Evolutionary conservation across 2,888 invertebrate species (phyloP).

Genomic region (Baronia brevicornis): DNA sequence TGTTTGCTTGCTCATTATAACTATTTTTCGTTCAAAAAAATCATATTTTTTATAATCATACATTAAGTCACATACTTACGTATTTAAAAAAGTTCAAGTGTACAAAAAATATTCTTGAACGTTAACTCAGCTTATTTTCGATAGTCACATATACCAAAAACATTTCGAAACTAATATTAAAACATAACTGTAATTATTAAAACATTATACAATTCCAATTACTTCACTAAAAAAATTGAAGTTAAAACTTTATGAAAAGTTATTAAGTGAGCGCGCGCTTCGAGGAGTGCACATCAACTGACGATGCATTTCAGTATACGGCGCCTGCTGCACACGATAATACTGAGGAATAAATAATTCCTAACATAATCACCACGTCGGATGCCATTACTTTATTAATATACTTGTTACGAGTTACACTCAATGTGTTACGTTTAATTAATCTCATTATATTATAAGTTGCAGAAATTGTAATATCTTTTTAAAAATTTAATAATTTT

Average conservation of each 20-base stretch:
- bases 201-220: conserved; percentile 5
- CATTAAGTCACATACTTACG: too few species aligned
- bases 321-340: conserved; percentile 30
- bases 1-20: too few species aligned
- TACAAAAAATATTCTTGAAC: too few species aligned
- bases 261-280: conserved; percentile 35
- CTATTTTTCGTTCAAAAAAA: too few species aligned
- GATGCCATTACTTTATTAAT: too few species aligned
- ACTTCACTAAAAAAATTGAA: conserved; percentile 1
- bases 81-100: too few species aligned
- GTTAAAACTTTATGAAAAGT: conserved; percentile 10
- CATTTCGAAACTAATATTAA: too few species aligned
- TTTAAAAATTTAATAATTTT: too few species aligned
- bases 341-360: conserved; percentile 36
- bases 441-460: neutral
- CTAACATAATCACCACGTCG: conserved; percentile 30
- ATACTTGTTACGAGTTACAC: too few species aligned
- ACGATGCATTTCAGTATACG: conserved; percentile 45
- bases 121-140: too few species aligned
- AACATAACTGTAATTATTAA: neutral
- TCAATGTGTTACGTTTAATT: conserved; percentile 2
- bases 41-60: too few species aligned
- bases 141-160: too few species aligned
- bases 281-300: conserved; percentile 48
- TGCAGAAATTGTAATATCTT: conserved; percentile 1